Evolutionary conservation across 1,140 invertebrate genomes (phyloP), one percentile per base, ranked within the genome.

Genomic region (Ceratina australensis): DNA sequence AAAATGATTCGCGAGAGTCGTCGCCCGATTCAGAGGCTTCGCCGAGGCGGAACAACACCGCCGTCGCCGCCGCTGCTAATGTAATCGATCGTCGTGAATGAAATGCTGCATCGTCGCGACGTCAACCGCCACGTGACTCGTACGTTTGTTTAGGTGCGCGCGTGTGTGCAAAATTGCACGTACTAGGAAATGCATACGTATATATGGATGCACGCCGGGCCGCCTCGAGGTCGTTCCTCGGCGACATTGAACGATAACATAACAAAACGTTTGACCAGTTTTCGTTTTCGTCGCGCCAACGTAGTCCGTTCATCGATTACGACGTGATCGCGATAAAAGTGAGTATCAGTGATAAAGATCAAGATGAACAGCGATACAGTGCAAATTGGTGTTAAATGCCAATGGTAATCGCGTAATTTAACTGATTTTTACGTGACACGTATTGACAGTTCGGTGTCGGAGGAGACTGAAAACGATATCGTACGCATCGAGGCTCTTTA

Each of bases 11-110:
- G 52, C 24, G 26, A n/a, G 16, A 5, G 28, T 65, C 3, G 33
- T n/a, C n/a, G 42, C 33, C 64, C 60, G 69, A 73, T 78, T 78
- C 76, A 73, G 73, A 78, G 60, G 76, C 73, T 73, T 59, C 75
- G 61, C n/a, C 47, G 50, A 79, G 52, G 33, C 67, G 59, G 59
- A 69, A 74, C 69, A 54, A 42, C 42, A 72, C 65, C 59, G 63
- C 69, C 57, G 33, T 42, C 10, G n/a, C n/a, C n/a, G n/a, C n/a
- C n/a, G n/a, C 52, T 61, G 56, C 56, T 79, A 83, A 84, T 84
- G 77, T 71, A 84, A 80, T 80, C 72, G 81, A 72, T 80, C 74
- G 67, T 72, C 54, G 60, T 79, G 78, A 82, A 83, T 65, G 75
- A 78, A 82, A 77, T 66, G 80, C 71, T 64, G 81, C 71, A 82